Evolutionary conservation across 2,888 invertebrate species (phyloP), one percentile per base, ranked within the genome.

Genomic region (Zaprionus obscuricornis): DNA sequence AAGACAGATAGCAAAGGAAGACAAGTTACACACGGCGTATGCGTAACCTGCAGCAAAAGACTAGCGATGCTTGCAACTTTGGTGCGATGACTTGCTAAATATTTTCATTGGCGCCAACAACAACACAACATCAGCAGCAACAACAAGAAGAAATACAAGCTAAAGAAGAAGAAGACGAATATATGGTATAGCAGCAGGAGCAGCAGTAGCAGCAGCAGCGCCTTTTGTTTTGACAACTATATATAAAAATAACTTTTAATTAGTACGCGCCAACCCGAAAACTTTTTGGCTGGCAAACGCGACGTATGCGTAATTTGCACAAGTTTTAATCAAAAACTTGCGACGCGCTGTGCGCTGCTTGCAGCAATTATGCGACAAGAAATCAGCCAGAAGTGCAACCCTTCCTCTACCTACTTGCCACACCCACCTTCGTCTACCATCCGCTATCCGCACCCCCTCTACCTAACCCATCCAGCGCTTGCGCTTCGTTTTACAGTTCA

Each of bases 281-380:
- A 33, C 51, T 66, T 81, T 33, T 29, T 14, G 13, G 37, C 45
- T 55, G 40, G 58, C 51, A 11, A 36, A 56, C 46, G 54, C 57
- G 50, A 42, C 74, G 76, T 74, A 77, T 75, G 71, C 67, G 76
- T 68, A 68, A 71, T 70, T 56, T 69, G 39, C 50, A 22, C 29
- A 75, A 83, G 66, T 77, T 83, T 81, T 73, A 79, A 70, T 83
- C 77, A 77, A 79, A n/a, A 81, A 79, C 72, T 83, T 82, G 65
- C 67, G 69, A 54, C 45, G 43, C 46, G 40, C 50, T 52, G 65
- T 45, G 43, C 46, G 40, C 50, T 52, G 65, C 66, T 58, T 54
- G 50, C 54, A 50, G 63, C 68, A 81, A 81, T 77, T 77, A 74
- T 62, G 77, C 66, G 77, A 77, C 72, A 81, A 66, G 50, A 77